Evolutionary conservation across 1,140 invertebrate species (phyloP), one percentile per base, ranked within the genome.

Genomic region (Penaeus chinensis): DNA sequence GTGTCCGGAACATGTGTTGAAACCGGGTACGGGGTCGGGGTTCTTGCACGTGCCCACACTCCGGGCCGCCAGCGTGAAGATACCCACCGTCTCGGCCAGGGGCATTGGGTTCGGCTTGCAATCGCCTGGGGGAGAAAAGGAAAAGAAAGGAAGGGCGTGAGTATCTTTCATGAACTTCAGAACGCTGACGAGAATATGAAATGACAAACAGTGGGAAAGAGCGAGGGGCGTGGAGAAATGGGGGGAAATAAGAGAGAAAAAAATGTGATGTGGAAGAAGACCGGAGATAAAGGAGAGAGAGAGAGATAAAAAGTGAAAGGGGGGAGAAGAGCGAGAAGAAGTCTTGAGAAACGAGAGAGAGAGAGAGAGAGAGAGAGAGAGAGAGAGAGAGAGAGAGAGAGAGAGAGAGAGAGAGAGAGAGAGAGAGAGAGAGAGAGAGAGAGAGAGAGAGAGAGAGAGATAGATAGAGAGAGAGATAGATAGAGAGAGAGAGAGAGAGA

Each of bases 11-110:
- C 91, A 92, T 76, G 89, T 83, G 4, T 85, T 91, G 16, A 92
- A 86, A n/a, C 85, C 88, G 24, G 63, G 27, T 20, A 92, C 82
- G 19, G 85, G 88, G 2, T 91, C 81, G 8, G 86, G 84, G 77
- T 92, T 92, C 18, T 82, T 85, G 82, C 91, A 92, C 19, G 84
- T 84, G 37, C 91, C 91, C 66, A 90, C 89, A 5, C 84, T 76
- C 47, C 84, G 37, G 16, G 90, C 89, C 11, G 88, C 60, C 22
- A 90, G 89, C 4, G 79, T 61, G 80, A 91, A 90, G 19, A 90
- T 82, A 32, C 90, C 91, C 7, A 91, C 78, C 5, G 91, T 91
- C 81, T 91, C 90, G 27, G 84, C 65, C 13, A 82, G 62, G 22
- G 90, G 81, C 27, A 91, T 85, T 77, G 82, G 76, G 37, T 89